These are phyloP conservation scores for Galerucella calmariensis DNA, from an alignment of 2,888 invertebrate genomes.

Conservation along the genomic window DNA sequence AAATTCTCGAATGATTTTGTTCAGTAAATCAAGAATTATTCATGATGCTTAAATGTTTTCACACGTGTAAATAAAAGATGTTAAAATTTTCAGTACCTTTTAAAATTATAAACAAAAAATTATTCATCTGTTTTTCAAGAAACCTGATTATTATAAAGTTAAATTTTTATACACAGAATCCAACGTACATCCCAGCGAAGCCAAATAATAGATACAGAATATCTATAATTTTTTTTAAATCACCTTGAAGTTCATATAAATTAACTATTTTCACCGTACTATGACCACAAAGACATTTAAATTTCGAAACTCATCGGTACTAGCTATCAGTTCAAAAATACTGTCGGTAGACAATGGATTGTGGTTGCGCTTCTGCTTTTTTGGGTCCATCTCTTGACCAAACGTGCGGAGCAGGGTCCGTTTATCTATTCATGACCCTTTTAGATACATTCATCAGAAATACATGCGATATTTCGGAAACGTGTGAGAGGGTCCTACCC, in stretches of 20 bases:
- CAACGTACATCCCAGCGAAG: too few species aligned
- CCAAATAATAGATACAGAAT: neutral
- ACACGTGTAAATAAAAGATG: too few species aligned
- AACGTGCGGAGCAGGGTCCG: constrained; percentile 70
- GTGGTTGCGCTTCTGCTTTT: constrained; percentile 69
- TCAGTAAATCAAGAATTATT: too few species aligned
- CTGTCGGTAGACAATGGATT: constrained; percentile 60
- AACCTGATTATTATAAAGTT: too few species aligned
- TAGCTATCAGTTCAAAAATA: constrained; percentile 22
- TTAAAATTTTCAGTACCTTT: too few species aligned
- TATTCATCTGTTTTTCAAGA: too few species aligned
- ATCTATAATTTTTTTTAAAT: neutral
- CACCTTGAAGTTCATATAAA: neutral
- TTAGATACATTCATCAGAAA: constrained; percentile 73
- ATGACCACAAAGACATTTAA: constrained; percentile 32
- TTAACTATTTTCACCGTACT: constrained; percentile 11
- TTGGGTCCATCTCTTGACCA: constrained; percentile 68
- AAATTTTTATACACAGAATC: too few species aligned
- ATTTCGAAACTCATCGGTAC: constrained; percentile 37
- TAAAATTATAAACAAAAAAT: too few species aligned
- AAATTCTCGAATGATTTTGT: too few species aligned
- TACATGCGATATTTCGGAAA: constrained; percentile 69
- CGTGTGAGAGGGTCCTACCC: constrained; percentile 70
- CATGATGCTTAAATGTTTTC: too few species aligned
- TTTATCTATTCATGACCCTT: constrained; percentile 74